phyloP scores from a whole-genome alignment of 2,888 invertebrate species.

The Drosophila birchii region DNA sequence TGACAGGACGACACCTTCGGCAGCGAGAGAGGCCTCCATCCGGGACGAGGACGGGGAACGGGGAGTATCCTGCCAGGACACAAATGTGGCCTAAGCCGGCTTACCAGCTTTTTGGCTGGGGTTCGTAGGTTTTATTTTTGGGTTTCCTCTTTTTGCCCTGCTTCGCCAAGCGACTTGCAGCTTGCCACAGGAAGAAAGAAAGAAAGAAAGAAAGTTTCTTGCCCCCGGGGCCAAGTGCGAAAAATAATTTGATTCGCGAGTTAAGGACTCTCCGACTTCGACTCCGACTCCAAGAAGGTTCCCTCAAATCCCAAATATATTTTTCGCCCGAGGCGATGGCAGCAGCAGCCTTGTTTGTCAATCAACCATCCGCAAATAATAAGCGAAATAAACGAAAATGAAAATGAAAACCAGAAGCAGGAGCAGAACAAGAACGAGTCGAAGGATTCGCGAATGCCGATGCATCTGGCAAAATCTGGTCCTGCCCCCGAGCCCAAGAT shows the following conservation, averaged over 20 bases:
- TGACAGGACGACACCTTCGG: slow-evolving; percentile 58
- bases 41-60: slow-evolving; percentile 3
- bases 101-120: slow-evolving; percentile 46
- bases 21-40: background rate
- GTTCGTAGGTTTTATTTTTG: background rate
- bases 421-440: slow-evolving; percentile 4
- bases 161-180: slow-evolving; percentile 42
- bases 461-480: slow-evolving; percentile 40
- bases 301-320: background rate
- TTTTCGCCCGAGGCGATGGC: slow-evolving; percentile 34
- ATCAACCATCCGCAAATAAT: slow-evolving; percentile 51
- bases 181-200: slow-evolving; percentile 40
- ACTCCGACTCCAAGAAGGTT: slow-evolving; percentile 14
- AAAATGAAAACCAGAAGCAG: slow-evolving; percentile 7
- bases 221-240: slow-evolving; percentile 59
- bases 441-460: slow-evolving; percentile 33
- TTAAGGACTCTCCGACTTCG: slow-evolving; percentile 8
- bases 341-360: slow-evolving; percentile 60
- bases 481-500: slow-evolving; percentile 38
- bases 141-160: background rate
- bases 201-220: slow-evolving; percentile 55
- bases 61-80: slow-evolving; percentile 36
- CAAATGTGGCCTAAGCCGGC: slow-evolving; percentile 66
- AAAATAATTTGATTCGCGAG: slow-evolving; percentile 16
- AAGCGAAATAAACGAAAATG: slow-evolving; percentile 10